Conservation (phyloP, 2,797 vertebrate species). For the Morelia viridis region DNA sequence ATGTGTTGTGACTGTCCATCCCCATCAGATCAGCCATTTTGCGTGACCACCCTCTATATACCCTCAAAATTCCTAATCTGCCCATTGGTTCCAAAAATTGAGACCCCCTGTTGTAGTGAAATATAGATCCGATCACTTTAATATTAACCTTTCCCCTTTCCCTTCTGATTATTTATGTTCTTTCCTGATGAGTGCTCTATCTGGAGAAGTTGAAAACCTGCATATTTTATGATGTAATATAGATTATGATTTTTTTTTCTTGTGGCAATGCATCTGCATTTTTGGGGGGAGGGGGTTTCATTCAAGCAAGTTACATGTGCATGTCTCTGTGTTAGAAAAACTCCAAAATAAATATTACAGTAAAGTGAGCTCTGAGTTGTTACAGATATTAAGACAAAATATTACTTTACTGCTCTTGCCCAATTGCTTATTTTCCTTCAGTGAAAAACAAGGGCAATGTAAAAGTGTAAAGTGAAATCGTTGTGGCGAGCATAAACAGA, state of each 20-base stretch:
- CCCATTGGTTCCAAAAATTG: neutral
- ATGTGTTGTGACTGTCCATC: neutral
- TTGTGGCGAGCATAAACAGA: neutral
- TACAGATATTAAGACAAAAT: neutral
- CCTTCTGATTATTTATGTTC: neutral
- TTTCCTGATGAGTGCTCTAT: neutral
- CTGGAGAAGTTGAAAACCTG: neutral
- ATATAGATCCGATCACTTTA: neutral
- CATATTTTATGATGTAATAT: neutral
- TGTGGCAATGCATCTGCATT: neutral
- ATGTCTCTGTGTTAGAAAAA: neutral
- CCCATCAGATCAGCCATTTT: neutral
- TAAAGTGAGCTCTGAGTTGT: neutral
- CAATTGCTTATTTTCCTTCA: rapidly evolving
- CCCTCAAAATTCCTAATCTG: neutral
- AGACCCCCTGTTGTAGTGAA: neutral
- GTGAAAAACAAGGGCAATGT: rapidly evolving
- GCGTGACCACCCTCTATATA: neutral
- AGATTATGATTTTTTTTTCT: neutral
- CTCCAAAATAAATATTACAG: neutral
- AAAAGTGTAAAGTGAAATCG: neutral
- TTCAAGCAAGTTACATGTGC: neutral
- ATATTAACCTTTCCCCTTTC: neutral
- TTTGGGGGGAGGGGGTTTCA: neutral
- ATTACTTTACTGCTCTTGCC: neutral